Evolutionary conservation across 2,113 vertebrate species (phyloP).

Genomic region (Alces alces): DNA sequence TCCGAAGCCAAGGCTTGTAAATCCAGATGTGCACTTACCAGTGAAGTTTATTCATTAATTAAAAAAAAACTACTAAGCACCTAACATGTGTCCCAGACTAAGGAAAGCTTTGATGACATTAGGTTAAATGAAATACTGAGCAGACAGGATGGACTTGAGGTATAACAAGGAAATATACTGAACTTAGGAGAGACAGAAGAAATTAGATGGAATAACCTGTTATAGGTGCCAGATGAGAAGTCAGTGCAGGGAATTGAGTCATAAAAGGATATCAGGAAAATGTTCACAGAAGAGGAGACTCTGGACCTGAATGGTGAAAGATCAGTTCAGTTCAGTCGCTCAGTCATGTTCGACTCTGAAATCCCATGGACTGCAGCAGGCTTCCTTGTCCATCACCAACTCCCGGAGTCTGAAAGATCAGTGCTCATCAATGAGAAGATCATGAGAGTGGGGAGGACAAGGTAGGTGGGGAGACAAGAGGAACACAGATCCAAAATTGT

Average conservation of each 20-base stretch:
- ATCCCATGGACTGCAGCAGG: not conserved
- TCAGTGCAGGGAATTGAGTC: not conserved
- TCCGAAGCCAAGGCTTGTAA: not conserved
- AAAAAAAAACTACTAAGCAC: not conserved
- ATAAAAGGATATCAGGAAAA: not conserved
- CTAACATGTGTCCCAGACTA: not conserved
- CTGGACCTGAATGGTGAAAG: not conserved
- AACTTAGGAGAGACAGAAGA: not conserved
- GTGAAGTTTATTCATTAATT: not conserved
- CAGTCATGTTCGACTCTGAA: fast-evolving
- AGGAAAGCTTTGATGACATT: not conserved
- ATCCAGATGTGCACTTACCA: not conserved
- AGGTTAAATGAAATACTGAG: not conserved
- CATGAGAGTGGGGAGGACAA: not conserved
- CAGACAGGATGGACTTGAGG: not conserved
- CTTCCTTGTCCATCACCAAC: not conserved
- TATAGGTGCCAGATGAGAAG: not conserved
- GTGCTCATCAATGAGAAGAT: not conserved
- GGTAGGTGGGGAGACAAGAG: slow-evolving; percentile 55
- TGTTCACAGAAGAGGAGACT: not conserved
- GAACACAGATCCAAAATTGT: not conserved
- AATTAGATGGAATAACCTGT: not conserved
- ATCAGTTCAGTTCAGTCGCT: fast-evolving
- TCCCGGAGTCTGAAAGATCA: not conserved
- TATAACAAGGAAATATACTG: not conserved